Base-by-base conservation (phyloP, 2,888 invertebrate species). In the Leptodirus hochenwartii region DNA sequence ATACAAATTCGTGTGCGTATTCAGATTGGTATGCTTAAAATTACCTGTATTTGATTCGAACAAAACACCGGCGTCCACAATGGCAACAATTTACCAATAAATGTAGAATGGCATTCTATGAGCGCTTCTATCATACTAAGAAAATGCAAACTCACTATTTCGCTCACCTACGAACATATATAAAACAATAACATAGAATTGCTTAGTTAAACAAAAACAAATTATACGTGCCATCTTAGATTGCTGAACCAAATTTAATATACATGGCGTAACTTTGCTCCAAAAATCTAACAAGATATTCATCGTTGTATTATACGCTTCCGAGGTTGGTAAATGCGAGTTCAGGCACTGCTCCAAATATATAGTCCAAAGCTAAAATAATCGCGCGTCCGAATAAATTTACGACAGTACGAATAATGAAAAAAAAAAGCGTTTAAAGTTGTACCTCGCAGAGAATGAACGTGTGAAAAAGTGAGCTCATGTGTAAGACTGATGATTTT, bases 131-230 rank as follows among this genome's bases (percentile, higher is more conserved):
- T 66, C 37, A 96, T 65, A 49, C 84, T 88, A 36, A 98, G 59
- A 54, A 98, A 95, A 52, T 98, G 96, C 3, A 95, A 64, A 54
- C 93, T 96, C 6, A 98, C 93, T 64, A 91, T 95, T 61, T 98
- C 96, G 2, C 95, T 88, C 35, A 96, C 58, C 88, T 96, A 46
- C 41, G 48, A 47, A 32, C 25, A 31, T 22, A 34, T 32, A 30
- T 36, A 31, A 30, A 31, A 28, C 23, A 16, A 27, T 29, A 28
- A 26, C 2, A 23, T 28, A 9, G 15, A 27, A 22, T 24, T 28
- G 17, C 22, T 22, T 29, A 17, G 13, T 33, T 25, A 32, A 17
- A 34, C 23, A 23, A 30, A 33, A 22, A 24, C 29, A 23, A 25
- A 33, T 25, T 25, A 28, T 29, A 15, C 17, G 12, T 45, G 88